Percentiles rank a stretch among this genome's conserved stretches.
Evolutionary conservation across 2,888 invertebrate species (phyloP).

Genomic region (Dryococelus australis): DNA sequence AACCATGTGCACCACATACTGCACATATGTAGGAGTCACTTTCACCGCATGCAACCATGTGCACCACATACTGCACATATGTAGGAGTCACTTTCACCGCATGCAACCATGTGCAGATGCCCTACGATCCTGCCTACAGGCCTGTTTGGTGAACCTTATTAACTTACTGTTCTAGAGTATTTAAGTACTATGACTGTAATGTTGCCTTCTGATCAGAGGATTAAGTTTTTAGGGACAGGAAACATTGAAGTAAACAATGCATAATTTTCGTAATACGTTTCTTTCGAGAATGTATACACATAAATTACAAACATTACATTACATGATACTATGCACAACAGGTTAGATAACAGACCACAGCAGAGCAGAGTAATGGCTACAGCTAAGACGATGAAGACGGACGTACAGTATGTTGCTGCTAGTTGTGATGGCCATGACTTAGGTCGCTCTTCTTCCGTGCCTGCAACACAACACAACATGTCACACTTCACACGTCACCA

Average conservation of each 20-base stretch:
- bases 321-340: slow-evolving; percentile 35
- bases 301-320: slow-evolving; percentile 38
- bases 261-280: background rate
- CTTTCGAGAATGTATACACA: slow-evolving; percentile 36
- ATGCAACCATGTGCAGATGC: too few species aligned
- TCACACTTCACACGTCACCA: background rate
- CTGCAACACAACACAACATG: slow-evolving; percentile 47
- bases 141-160: too few species aligned
- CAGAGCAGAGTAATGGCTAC: background rate
- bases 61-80: too few species aligned
- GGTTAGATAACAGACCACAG: background rate
- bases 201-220: too few species aligned
- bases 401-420: background rate
- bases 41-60: too few species aligned
- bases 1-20: too few species aligned
- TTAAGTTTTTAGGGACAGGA: too few species aligned
- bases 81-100: too few species aligned
- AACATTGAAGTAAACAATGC: background rate
- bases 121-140: too few species aligned
- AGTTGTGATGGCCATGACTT: slow-evolving; percentile 52
- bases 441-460: slow-evolving; percentile 54
- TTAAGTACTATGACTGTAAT: too few species aligned
- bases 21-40: too few species aligned
- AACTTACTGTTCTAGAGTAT: too few species aligned
- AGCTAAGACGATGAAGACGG: slow-evolving; percentile 17